Evolutionary conservation across 2,113 vertebrate genomes (phyloP).

Genomic region (Python bivittatus): DNA sequence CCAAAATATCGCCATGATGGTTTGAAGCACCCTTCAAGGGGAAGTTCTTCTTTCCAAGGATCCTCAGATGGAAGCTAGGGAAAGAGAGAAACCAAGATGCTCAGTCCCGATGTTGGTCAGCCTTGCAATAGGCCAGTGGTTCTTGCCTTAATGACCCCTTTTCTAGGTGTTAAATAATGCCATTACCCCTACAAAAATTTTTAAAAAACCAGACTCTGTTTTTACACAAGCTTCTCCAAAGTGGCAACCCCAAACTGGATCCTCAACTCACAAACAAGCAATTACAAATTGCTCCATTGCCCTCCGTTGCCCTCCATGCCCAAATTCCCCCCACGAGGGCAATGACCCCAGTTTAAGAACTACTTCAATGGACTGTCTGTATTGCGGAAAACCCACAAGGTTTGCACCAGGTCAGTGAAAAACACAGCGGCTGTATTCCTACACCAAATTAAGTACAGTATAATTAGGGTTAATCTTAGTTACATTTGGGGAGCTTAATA

Average conservation of each 20-base stretch:
- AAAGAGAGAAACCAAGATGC: not conserved
- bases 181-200: not conserved
- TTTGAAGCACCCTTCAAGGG: not conserved
- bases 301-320: not conserved
- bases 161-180: not conserved
- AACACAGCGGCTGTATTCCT: too few species aligned
- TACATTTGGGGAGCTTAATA: too few species aligned
- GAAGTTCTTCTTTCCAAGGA: not conserved
- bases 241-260: not conserved
- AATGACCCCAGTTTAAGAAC: too few species aligned
- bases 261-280: not conserved
- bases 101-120: not conserved
- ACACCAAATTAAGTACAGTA: too few species aligned
- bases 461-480: too few species aligned
- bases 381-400: too few species aligned
- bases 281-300: not conserved
- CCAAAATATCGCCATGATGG: constrained; percentile 56
- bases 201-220: not conserved
- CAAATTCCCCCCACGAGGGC: too few species aligned
- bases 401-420: too few species aligned
- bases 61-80: constrained; percentile 20
- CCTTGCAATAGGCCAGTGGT: not conserved
- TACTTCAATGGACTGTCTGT: too few species aligned
- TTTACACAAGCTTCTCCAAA: not conserved
- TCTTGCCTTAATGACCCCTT: not conserved